phyloP scores from a whole-genome alignment of 2,797 vertebrate species.

The Girardinus metallicus region DNA sequence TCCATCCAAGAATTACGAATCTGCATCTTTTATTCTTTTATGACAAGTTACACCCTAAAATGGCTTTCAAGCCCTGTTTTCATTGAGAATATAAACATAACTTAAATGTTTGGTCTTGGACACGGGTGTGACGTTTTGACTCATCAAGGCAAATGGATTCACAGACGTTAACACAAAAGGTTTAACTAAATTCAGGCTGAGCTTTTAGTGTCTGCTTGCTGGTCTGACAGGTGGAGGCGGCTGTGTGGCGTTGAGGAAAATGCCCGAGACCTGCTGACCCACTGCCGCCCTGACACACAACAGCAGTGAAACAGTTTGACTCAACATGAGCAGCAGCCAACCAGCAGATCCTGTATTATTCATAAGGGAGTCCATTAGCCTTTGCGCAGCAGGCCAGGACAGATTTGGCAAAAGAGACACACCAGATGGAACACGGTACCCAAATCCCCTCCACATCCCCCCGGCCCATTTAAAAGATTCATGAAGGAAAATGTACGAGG shows the following conservation, averaged over 20 bases:
- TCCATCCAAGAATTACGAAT: background rate
- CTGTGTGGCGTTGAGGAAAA: constrained; percentile 26
- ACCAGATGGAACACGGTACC: constrained; percentile 43
- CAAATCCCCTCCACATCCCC: constrained; percentile 29
- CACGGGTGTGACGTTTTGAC: background rate
- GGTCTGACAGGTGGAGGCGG: constrained; percentile 16
- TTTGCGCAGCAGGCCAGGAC: constrained; percentile 47
- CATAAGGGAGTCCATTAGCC: constrained; percentile 68
- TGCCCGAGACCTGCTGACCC: constrained; percentile 53
- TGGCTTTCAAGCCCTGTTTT: background rate
- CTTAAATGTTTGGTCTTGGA: background rate
- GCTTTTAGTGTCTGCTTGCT: constrained; percentile 16
- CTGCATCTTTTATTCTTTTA: background rate
- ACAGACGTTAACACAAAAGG: background rate
- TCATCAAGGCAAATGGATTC: background rate
- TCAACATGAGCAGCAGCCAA: constrained; percentile 54
- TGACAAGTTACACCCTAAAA: background rate
- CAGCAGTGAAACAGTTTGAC: constrained; percentile 38
- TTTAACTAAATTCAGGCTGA: background rate
- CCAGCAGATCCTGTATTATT: constrained; percentile 76
- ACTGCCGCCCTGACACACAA: constrained; percentile 45
- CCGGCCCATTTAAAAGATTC: constrained; percentile 60
- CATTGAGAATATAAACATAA: background rate
- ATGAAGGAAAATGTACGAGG: constrained; percentile 47
- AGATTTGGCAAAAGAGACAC: constrained; percentile 47